Conservation (phyloP, 2,797 vertebrate genomes). For the Lates japonicus region DNA sequence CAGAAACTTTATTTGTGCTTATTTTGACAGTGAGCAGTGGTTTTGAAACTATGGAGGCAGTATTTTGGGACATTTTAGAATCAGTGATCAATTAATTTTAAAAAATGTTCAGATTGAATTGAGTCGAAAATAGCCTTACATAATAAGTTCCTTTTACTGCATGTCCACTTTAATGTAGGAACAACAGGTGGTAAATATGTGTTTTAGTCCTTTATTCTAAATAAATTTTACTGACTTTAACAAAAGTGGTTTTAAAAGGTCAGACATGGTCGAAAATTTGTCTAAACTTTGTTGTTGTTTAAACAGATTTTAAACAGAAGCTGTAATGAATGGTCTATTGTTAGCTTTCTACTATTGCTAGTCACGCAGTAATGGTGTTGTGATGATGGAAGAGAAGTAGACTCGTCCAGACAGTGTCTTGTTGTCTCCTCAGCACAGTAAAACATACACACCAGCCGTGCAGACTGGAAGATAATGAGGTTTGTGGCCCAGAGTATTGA, state of each 20-base stretch:
- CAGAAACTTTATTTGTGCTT: too few species aligned
- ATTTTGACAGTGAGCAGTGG: too few species aligned
- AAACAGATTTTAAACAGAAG: background rate
- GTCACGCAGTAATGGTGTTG: constrained; percentile 39
- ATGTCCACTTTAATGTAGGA: background rate
- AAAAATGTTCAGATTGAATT: too few species aligned
- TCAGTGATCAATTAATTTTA: too few species aligned
- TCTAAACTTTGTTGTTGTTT: background rate
- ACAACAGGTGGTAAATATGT: background rate
- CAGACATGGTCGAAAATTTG: background rate
- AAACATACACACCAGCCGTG: constrained; percentile 36
- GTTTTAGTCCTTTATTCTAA: background rate
- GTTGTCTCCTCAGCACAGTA: constrained; percentile 56
- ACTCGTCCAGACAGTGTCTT: constrained; percentile 59
- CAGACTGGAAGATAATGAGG: constrained; percentile 65
- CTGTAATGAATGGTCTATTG: constrained; percentile 53
- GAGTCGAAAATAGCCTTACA: background rate
- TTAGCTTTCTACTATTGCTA: constrained; percentile 18
- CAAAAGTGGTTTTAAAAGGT: background rate
- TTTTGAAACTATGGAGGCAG: too few species aligned
- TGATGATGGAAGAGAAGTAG: constrained; percentile 55
- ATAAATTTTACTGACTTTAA: background rate
- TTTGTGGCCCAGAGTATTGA: constrained; percentile 67
- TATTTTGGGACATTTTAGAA: background rate
- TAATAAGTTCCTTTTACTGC: too few species aligned